Evolutionary conservation across 2,888 invertebrate genomes (phyloP), one percentile per base, ranked within the genome.

Genomic region (Drosophila kambysellisi): DNA sequence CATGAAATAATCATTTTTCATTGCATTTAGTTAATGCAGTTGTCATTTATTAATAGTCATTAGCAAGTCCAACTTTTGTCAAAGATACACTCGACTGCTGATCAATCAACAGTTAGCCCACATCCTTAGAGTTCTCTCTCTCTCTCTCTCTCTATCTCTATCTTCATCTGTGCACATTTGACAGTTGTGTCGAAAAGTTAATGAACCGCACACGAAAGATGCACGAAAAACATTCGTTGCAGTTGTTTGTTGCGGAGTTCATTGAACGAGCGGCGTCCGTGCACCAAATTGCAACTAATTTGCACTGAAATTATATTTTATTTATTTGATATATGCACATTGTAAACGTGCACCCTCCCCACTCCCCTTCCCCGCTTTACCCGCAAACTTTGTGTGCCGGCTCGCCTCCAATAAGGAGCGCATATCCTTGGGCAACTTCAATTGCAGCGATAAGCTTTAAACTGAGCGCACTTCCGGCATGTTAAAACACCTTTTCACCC

Each of bases 371-470:
- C 9, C 8, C 58, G 2, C 20, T 4, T 39, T n/a, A 0, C 12
- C 4, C 7, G 2, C 4, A 15, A 46, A 2, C 46, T 4, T 2
- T 25, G 46, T 51, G 57, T 33, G 50, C 7, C 15, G 39, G 30
- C 33, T 25, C 15, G 30, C 11, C 52, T 29, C 46, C 39, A 30
- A 37, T 57, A 63, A 66, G 74, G 58, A 58, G 78, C 51, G 61
- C 80, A 80, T 84, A 88, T 88, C 81, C 85, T 76, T 74, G 79
- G 70, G 73, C 69, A 82, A 82, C 77, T 89, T 79, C 81, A 89
- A 90, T 91, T 86, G 83, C 88, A 76, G 83, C 91, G 91, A 89
- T 89, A 91, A 90, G 91, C 91, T 90, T 89, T 90, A 91, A 90
- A 88, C 83, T 82, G 86, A 81, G 76, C 80, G 76, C 66, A 89